These are phyloP conservation scores for Eunapius fragilis DNA, from an alignment of 37 sponge, comb jelly and placozoan species.

Conservation along the genomic window DNA sequence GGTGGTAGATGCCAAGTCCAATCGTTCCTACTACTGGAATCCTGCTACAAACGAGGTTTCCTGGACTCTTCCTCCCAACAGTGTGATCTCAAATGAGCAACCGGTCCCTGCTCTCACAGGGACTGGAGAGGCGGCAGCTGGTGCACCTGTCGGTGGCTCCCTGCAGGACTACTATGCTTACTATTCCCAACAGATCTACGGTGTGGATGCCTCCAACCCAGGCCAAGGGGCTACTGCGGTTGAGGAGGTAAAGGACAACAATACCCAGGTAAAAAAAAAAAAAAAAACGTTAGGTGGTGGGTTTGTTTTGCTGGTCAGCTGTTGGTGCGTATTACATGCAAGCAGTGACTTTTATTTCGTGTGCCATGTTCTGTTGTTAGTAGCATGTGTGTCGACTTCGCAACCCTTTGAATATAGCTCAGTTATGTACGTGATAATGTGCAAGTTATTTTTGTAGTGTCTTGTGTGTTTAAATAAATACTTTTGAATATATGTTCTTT, in stretches of 20 bases:
- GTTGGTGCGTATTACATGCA: no score
- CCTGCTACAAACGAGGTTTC: constrained; percentile 41
- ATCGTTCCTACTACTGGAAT: constrained; percentile 71
- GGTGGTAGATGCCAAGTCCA: constrained; percentile 53
- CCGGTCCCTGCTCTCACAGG: background rate
- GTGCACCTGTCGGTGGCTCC: background rate
- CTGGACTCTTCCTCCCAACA: constrained; percentile 55
- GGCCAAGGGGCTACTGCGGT: background rate
- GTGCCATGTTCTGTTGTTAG: no score
- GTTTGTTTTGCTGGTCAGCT: background rate
- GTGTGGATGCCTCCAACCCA: background rate
- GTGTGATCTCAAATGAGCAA: constrained; percentile 26
- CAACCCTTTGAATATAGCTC: no score
- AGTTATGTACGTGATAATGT: no score
- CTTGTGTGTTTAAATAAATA: no score
- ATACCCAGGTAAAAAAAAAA: background rate
- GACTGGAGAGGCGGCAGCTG: background rate
- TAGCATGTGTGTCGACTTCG: no score
- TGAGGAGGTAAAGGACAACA: background rate
- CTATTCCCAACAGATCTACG: constrained; percentile 3
- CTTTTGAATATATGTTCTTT: no score
- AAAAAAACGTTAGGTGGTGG: no score
- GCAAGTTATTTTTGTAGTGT: no score
- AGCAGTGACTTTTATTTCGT: no score
- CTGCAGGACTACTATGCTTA: constrained; percentile 26